phyloP scores from a whole-genome alignment of 2,113 vertebrate species.

The Vimba vimba region DNA sequence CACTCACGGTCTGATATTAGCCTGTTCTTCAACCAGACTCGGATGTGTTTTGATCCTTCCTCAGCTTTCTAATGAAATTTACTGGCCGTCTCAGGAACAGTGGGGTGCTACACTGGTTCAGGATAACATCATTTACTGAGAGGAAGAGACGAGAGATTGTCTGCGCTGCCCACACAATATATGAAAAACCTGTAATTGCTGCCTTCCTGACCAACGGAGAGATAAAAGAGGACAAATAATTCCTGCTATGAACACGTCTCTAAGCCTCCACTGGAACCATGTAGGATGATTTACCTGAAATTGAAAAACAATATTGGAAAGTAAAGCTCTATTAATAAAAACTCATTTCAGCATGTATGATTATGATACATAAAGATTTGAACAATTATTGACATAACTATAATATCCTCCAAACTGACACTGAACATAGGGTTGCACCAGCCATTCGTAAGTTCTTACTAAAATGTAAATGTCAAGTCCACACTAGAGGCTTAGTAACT shows the following conservation, averaged over 20 bases:
- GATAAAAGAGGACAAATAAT: slow-evolving; percentile 47
- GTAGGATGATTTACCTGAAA: slow-evolving; percentile 17
- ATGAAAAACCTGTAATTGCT: slow-evolving; percentile 45
- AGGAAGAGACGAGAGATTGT: slow-evolving; percentile 1
- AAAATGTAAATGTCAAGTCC: too few species aligned
- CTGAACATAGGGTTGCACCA: background rate
- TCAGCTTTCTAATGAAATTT: slow-evolving; percentile 54
- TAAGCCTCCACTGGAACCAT: background rate
- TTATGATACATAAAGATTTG: background rate
- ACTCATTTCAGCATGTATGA: background rate
- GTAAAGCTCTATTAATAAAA: background rate
- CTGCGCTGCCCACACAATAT: slow-evolving; percentile 43
- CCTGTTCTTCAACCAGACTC: slow-evolving; percentile 28
- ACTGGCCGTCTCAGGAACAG: slow-evolving; percentile 29
- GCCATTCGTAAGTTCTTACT: too few species aligned
- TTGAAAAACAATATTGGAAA: background rate
- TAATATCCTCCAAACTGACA: background rate
- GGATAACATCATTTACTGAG: slow-evolving; percentile 45
- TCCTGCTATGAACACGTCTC: slow-evolving; percentile 15
- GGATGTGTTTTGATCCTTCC: slow-evolving; percentile 31
- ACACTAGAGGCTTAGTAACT: too few species aligned
- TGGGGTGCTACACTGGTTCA: slow-evolving; percentile 36
- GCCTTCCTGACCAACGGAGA: slow-evolving; percentile 24
- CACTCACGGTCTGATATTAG: background rate
- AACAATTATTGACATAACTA: background rate